Conservation (phyloP, 2,888 invertebrate genomes). For the Drosophila quinaria region DNA sequence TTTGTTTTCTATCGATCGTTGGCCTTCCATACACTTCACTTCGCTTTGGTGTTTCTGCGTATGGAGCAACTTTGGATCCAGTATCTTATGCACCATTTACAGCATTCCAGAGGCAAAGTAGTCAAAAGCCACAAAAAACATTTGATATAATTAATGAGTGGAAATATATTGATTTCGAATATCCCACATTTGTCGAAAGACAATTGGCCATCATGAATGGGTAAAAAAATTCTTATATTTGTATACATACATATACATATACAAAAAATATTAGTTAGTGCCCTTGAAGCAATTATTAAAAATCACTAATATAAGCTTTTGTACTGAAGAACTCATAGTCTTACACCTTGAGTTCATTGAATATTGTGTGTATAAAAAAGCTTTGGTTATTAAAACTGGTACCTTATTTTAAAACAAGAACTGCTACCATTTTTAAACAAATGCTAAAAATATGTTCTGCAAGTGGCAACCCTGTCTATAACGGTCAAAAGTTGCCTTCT, state of each 20-base stretch:
- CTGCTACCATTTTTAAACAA: background rate
- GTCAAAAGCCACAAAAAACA: background rate
- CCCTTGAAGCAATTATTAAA: background rate
- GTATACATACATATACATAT: background rate
- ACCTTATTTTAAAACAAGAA: background rate
- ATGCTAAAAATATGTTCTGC: too few relatives aligned
- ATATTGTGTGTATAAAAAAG: background rate
- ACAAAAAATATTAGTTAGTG: background rate
- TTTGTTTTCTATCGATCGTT: slow-evolving; percentile 41
- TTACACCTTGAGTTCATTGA: too few relatives aligned
- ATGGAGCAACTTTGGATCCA: slow-evolving; percentile 22
- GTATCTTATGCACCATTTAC: slow-evolving; percentile 5
- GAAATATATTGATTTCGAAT: slow-evolving; percentile 91
- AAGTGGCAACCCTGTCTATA: background rate
- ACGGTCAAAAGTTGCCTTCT: background rate
- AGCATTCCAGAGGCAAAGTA: slow-evolving; percentile 8
- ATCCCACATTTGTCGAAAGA: slow-evolving; percentile 87
- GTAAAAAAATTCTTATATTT: slow-evolving; percentile 76
- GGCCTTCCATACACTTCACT: slow-evolving; percentile 50
- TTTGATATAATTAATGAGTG: slow-evolving; percentile 89
- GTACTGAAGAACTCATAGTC: background rate
- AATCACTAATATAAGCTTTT: background rate
- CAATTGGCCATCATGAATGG: slow-evolving; percentile 88
- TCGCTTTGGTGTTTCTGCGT: slow-evolving; percentile 15
- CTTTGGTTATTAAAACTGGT: background rate